These are phyloP conservation scores for Camponotus fellah DNA, from an alignment of 2,888 invertebrate genomes.

Conservation along the genomic window DNA sequence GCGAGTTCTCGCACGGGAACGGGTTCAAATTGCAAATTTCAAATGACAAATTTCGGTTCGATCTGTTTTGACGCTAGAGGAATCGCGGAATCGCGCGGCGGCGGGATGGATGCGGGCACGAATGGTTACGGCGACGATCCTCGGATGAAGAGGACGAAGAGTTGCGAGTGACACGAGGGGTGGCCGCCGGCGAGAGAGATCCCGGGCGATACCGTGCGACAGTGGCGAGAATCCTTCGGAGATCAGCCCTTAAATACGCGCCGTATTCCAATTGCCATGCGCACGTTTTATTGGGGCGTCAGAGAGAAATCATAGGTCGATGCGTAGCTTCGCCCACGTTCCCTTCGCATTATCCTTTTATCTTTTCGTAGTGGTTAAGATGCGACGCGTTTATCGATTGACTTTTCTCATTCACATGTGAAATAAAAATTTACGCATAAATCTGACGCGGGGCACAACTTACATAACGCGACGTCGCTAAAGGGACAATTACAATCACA, in stretches of 20 bases:
- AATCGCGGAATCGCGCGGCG: background rate
- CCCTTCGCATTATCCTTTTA: constrained; percentile 16
- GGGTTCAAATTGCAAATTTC: background rate
- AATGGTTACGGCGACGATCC: background rate
- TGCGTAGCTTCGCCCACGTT: constrained; percentile 53
- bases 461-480: constrained; percentile 33
- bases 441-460: constrained; percentile 29
- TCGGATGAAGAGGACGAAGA: background rate
- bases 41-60: background rate
- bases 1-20: background rate
- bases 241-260: constrained; percentile 84
- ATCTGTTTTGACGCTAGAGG: background rate
- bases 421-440: constrained; percentile 65
- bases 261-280: constrained; percentile 79
- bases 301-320: constrained; percentile 65
- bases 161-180: background rate
- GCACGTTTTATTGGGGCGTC: constrained; percentile 80
- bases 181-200: constrained; percentile 25
- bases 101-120: background rate
- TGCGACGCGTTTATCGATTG: constrained; percentile 59
- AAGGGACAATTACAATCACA: background rate
- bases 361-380: background rate
- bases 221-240: constrained; percentile 80
- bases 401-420: constrained; percentile 67
- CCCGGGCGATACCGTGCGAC: constrained; percentile 66